phyloP scores from a whole-genome alignment of 2,888 invertebrate genomes.

The Tryphoninae sp. region DNA sequence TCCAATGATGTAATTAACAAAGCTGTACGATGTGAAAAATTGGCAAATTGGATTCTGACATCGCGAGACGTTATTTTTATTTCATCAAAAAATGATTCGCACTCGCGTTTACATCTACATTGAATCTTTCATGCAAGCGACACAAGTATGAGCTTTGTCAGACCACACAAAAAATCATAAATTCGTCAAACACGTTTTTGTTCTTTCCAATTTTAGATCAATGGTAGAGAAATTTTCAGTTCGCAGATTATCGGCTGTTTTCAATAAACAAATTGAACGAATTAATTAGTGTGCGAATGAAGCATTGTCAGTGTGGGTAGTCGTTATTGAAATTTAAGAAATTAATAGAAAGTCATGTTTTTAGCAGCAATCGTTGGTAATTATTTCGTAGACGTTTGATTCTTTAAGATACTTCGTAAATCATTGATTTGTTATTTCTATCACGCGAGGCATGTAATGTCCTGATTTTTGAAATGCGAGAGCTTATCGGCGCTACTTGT shows the following conservation, averaged over 20 bases:
- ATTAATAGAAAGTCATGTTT: background rate
- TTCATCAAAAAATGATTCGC: background rate
- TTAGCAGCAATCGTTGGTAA: background rate
- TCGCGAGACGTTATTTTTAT: background rate
- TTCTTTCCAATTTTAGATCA: conserved; percentile 16
- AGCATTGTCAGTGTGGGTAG: background rate
- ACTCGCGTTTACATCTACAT: background rate
- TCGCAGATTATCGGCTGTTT: background rate
- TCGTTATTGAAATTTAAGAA: background rate
- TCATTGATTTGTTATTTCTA: too few species aligned
- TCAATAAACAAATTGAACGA: background rate
- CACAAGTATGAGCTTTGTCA: conserved; percentile 64
- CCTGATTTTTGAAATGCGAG: conserved; percentile 11
- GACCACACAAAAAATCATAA: conserved; percentile 50
- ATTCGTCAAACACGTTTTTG: conserved; percentile 40
- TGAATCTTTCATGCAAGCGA: conserved; percentile 54
- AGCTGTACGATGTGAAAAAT: background rate
- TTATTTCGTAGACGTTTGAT: background rate
- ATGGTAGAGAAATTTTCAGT: conserved; percentile 2
- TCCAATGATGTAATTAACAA: background rate
- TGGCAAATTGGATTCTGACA: background rate
- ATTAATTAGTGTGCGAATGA: background rate
- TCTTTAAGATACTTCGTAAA: background rate
- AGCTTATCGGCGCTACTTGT: conserved; percentile 43
- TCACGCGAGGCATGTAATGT: conserved; percentile 36